These are phyloP conservation scores for Ctenosaura bakeri DNA, from an alignment of 2,797 vertebrate genomes.

Conservation along the genomic window DNA sequence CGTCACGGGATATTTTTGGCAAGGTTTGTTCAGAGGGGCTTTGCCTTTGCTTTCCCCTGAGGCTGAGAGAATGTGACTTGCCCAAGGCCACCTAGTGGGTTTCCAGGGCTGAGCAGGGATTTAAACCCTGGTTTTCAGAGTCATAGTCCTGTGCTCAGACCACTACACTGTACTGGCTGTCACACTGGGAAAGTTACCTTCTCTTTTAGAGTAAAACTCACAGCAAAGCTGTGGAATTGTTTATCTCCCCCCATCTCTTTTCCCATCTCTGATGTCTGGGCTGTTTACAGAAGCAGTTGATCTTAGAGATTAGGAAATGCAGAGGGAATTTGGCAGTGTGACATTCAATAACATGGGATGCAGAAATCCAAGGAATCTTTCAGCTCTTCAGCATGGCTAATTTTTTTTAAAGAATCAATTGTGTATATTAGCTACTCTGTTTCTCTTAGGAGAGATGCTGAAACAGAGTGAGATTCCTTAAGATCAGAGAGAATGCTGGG, in stretches of 20 bases:
- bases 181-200: no score
- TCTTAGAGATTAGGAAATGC: neutral
- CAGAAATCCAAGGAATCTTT: slow-evolving; percentile 1
- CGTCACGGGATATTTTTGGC: no score
- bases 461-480: neutral
- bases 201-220: neutral
- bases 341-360: neutral
- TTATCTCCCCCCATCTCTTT: no score
- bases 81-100: no score
- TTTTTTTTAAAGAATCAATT: neutral
- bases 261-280: neutral
- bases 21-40: no score
- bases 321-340: neutral
- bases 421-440: neutral
- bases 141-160: no score
- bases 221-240: no score
- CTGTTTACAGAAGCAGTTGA: neutral
- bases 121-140: no score
- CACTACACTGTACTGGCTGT: no score
- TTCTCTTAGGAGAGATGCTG: neutral
- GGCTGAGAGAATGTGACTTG: no score
- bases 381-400: neutral
- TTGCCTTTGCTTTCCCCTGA: no score
- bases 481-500: slow-evolving; percentile 9
- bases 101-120: no score